These are phyloP conservation scores for Drosophila recens DNA, from an alignment of 2,888 invertebrate genomes.

Conservation along the genomic window DNA sequence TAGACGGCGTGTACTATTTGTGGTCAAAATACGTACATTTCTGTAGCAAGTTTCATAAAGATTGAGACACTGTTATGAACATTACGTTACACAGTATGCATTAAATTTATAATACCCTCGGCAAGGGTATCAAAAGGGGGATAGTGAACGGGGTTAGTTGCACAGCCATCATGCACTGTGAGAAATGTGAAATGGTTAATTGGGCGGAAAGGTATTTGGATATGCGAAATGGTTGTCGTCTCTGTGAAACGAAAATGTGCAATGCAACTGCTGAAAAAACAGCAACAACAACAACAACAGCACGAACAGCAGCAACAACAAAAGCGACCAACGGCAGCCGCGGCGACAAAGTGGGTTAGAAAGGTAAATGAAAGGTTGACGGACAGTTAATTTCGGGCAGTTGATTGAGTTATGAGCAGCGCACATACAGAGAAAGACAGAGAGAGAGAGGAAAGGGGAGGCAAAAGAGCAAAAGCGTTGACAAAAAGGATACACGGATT, in stretches of 20 bases:
- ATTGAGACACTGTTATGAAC: no score
- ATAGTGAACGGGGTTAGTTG: background rate
- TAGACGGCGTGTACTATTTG: no score
- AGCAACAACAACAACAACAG: slow-evolving; percentile 15
- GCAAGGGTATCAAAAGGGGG: background rate
- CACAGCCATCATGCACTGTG: slow-evolving; percentile 58
- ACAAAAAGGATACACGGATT: slow-evolving; percentile 42
- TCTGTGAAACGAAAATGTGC: slow-evolving; percentile 49
- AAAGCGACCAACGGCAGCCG: slow-evolving; percentile 2
- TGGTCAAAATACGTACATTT: no score
- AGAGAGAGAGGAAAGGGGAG: background rate
- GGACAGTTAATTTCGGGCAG: slow-evolving; percentile 73
- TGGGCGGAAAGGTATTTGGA: slow-evolving; percentile 70
- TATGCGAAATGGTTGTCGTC: slow-evolving; percentile 47
- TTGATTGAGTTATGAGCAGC: slow-evolving; percentile 64
- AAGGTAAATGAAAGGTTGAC: slow-evolving; percentile 75
- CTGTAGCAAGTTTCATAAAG: no score
- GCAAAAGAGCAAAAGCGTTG: slow-evolving; percentile 1
- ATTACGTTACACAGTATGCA: background rate
- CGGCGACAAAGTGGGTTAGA: slow-evolving; percentile 46
- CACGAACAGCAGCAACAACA: slow-evolving; percentile 8
- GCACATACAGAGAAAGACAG: slow-evolving; percentile 8
- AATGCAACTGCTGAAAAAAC: slow-evolving; percentile 19
- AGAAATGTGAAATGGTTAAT: slow-evolving; percentile 73
- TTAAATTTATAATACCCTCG: background rate